Percentiles rank a stretch among this genome's conserved stretches.
These are phyloP conservation scores for Pollenia labialis DNA, from an alignment of 2,888 invertebrate species.

Conservation along the genomic window DNA sequence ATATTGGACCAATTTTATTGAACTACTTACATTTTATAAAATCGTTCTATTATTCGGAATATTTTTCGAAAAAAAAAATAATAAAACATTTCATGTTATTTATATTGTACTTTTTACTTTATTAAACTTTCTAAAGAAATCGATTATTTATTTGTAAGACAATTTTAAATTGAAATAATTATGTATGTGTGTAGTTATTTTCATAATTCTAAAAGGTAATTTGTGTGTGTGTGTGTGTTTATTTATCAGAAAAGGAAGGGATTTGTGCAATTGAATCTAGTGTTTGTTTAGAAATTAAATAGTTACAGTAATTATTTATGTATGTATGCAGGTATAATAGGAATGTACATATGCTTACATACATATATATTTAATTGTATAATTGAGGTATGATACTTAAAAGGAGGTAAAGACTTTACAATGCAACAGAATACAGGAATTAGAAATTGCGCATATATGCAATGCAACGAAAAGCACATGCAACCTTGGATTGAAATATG, in stretches of 20 bases:
- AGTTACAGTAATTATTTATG: neutral
- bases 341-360: neutral
- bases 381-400: constrained; percentile 58
- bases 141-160: constrained; percentile 17
- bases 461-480: constrained; percentile 53
- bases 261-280: constrained; percentile 12
- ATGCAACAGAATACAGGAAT: constrained; percentile 38
- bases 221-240: constrained; percentile 4
- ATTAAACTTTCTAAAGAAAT: constrained; percentile 49
- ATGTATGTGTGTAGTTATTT: neutral
- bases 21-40: too few relatives aligned
- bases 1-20: too few relatives aligned
- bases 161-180: constrained; percentile 21
- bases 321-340: neutral
- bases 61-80: neutral
- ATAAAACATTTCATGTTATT: constrained; percentile 9
- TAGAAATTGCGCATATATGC: constrained; percentile 39
- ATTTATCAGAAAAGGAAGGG: neutral
- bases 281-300: neutral
- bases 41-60: too few relatives aligned
- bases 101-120: constrained; percentile 49
- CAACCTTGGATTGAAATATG: constrained; percentile 12
- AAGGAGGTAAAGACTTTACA: constrained; percentile 45
- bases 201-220: constrained; percentile 31
- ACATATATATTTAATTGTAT: constrained; percentile 34